Base-by-base conservation (phyloP, 2,113 vertebrate species). In the Actinemys pallida region DNA sequence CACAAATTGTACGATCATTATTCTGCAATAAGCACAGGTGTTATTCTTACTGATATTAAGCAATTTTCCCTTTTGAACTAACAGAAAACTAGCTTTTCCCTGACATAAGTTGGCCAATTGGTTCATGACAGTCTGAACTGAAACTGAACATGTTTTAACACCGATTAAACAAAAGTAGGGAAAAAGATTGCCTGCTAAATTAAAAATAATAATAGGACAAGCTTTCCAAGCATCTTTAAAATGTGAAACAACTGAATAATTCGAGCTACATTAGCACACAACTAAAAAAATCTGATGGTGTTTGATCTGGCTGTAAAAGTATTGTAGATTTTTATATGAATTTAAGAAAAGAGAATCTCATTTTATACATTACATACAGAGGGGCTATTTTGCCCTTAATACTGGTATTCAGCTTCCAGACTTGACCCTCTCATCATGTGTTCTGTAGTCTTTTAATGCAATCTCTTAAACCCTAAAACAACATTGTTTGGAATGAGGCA, bases 21-120 rank as follows among this genome's bases (percentile, higher is more conserved):
- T 95, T 92, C 89, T 88, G 87, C 90, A 95, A 93, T 93, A 95
- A 92, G 86, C 93, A 92, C 56, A 84, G 91, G 86, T 65, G 80
- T 94, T 97, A 95, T 94, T 97, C 94, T 97, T 95, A 94, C 52
- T 90, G 88, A 94, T 94, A 97, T 96, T 93, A 97, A 97, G 93
- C 83, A 95, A 84, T 75, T 94, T 96, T 90, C 81, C 50, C 87
- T 96, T 97, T 86, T 83, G 90, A 96, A 95, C 82, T 93, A 90
- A 81, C 29, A 29, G 90, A 90, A 86, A 96, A 65, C 57, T 92
- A 90, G 35, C 81, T 95, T 91, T 86, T 87, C 65, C 79, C 49
- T 83, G 84, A 91, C 49, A 86, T 11, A 85, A 76, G 76, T 78
- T 91, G 84, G 31, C 75, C 75, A 83, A 82, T 94, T 93, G 56